Percentiles rank a stretch among this genome's conserved stretches.
phyloP scores from a whole-genome alignment of 1,140 invertebrate genomes.

The Leguminivora glycinivorella region DNA sequence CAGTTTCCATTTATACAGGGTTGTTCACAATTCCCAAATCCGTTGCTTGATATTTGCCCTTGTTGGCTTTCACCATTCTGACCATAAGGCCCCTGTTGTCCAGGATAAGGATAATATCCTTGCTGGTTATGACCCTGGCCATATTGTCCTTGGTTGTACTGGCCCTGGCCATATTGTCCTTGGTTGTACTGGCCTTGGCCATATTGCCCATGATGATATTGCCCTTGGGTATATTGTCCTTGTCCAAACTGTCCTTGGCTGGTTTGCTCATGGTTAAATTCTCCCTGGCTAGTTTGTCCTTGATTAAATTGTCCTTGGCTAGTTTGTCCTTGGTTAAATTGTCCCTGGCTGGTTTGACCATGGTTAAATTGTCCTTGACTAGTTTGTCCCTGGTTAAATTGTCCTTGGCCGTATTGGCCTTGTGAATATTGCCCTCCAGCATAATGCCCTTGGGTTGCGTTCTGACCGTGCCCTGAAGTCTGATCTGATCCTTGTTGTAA shows the following conservation, averaged over 20 bases:
- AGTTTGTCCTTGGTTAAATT: neutral
- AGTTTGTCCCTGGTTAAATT: neutral
- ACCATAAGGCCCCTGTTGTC: slow-evolving; percentile 11
- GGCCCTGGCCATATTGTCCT: neutral
- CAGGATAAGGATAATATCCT: slow-evolving; percentile 15
- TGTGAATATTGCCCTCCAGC: neutral
- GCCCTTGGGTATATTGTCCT: neutral
- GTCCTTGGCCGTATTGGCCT: neutral
- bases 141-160: slow-evolving; percentile 17
- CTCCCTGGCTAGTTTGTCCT: neutral
- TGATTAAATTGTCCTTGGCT: neutral
- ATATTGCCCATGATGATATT: neutral
- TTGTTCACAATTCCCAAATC: slow-evolving; percentile 60
- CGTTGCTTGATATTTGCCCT: slow-evolving; percentile 28
- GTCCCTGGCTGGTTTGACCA: neutral
- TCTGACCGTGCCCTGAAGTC: neutral
- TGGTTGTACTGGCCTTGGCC: neutral
- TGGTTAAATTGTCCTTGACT: slow-evolving; percentile 4
- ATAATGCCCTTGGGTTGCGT: neutral
- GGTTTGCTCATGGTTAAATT: too few relatives aligned
- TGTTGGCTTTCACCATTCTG: slow-evolving; percentile 24
- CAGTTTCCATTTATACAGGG: slow-evolving; percentile 79
- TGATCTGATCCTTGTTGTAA: slow-evolving; percentile 7
- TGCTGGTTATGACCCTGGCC: slow-evolving; percentile 6
- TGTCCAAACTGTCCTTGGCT: neutral